Evolutionary conservation across 92 coral and sea anemone genomes (phyloP), one percentile per base, ranked within the genome.

Genomic region (Paramuricea clavata): DNA sequence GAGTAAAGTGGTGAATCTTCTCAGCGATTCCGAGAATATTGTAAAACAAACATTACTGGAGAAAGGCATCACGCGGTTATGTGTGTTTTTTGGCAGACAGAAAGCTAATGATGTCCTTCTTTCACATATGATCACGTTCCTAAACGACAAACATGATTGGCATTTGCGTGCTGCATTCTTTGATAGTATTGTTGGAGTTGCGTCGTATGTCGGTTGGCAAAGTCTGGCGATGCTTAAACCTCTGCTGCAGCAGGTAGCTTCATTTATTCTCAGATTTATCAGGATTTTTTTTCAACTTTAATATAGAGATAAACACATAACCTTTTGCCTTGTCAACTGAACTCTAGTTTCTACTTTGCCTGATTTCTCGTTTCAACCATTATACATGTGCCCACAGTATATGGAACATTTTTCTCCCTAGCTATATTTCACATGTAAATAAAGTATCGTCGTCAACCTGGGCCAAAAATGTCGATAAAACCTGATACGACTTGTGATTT

Each of bases 171-270:
- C 98, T 26, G 98, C 98, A 0, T 95, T 95, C 87, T 95, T 95
- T 74, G 98, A 95, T 70, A 95, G 98, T 32, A 95, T 95, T 21
- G 98, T 95, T 28, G 98, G 98, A 4, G 98, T 95, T 3, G 98
- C 98, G 44, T 97, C 98, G 0, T 95, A 95, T 30, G 99, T 97
- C 21, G 99, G 99, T 0, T 97, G 99, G 99, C 99, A 97, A 88
- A 97, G 99, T 72, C 61, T 97, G 67, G 99, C 94, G 26, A 97
- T 97, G 99, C 85, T 97, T 0, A 89, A 98, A 26, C 99, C 99
- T 4, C 91, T 97, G 0, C 61, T 97, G 13, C 98, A 97, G 62
- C 99, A 97, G 97, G 99, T 97, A 23, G 10, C 22, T 33, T 17
- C 31, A 67, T 16, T 6, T 17, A 1, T 16, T 28, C 10, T 73